Percentiles rank a stretch among this genome's conserved stretches.
phyloP scores from a whole-genome alignment of 23 tunicate genomes.

The Pegea sp. region DNA sequence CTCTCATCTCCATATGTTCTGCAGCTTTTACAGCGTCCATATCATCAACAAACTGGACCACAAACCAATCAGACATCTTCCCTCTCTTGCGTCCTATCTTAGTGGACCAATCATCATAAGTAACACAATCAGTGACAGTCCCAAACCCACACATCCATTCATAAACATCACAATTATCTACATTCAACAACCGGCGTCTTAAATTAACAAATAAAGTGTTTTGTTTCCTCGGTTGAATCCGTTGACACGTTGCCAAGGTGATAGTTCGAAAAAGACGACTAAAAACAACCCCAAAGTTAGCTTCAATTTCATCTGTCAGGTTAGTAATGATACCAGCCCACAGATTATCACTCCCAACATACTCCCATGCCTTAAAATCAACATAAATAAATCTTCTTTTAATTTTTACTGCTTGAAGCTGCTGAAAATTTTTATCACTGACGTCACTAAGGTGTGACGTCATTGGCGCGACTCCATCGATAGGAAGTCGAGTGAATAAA shows the following conservation, averaged over 20 bases:
- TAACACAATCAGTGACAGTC: background rate
- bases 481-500: slow-evolving; percentile 3
- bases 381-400: slow-evolving; percentile 50
- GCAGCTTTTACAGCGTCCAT: slow-evolving; percentile 4
- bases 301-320: slow-evolving; percentile 47
- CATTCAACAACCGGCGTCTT: background rate
- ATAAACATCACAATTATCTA: background rate
- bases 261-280: slow-evolving; percentile 41
- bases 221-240: background rate
- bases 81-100: background rate
- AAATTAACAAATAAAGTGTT: background rate
- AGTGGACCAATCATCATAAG: background rate
- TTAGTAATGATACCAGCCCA: slow-evolving; percentile 79
- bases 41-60: slow-evolving; percentile 3
- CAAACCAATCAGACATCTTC: slow-evolving; percentile 5
- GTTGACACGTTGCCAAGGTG: slow-evolving; percentile 2
- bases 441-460: too few species aligned
- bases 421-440: background rate
- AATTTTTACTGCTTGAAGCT: slow-evolving; percentile 1
- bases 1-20: background rate
- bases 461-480: too few species aligned
- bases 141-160: background rate
- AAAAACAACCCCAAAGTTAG: slow-evolving; percentile 37
- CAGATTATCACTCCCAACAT: slow-evolving; percentile 69
- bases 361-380: slow-evolving; percentile 79